phyloP scores from a whole-genome alignment of 1,140 invertebrate genomes.

The Hyphantria cunea region DNA sequence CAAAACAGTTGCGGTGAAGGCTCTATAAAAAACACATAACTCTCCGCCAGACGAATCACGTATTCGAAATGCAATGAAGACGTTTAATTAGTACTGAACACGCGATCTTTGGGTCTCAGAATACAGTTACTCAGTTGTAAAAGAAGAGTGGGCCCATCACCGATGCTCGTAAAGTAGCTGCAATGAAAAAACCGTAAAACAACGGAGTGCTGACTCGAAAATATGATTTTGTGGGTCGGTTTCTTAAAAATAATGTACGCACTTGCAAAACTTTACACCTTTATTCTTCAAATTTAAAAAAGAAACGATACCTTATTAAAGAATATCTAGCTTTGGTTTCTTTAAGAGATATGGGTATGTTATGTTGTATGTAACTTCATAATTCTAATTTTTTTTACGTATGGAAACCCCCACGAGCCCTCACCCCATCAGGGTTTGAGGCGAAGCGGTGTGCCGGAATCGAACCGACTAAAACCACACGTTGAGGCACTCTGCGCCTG shows the following conservation, averaged over 20 bases:
- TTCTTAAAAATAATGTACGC: constrained; percentile 49
- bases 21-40: constrained; percentile 51
- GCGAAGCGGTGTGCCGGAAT: too few relatives aligned
- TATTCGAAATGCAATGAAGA: constrained; percentile 50
- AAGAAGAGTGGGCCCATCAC: constrained; percentile 62
- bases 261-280: constrained; percentile 38
- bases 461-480: too few relatives aligned
- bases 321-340: too few relatives aligned
- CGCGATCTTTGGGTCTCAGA: constrained; percentile 60
- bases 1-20: constrained; percentile 17
- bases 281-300: not conserved
- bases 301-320: too few relatives aligned
- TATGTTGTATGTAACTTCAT: too few relatives aligned
- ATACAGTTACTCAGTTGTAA: constrained; percentile 64
- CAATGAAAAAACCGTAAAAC: constrained; percentile 77
- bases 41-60: constrained; percentile 61
- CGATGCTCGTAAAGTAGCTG: constrained; percentile 63
- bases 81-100: constrained; percentile 74
- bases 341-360: too few relatives aligned
- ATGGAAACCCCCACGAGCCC: too few relatives aligned
- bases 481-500: too few relatives aligned
- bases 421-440: too few relatives aligned
- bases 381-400: too few relatives aligned
- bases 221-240: constrained; percentile 65
- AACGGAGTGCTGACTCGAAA: constrained; percentile 58